phyloP scores from a whole-genome alignment of 2,797 vertebrate genomes.

The Gallirallus australis region DNA sequence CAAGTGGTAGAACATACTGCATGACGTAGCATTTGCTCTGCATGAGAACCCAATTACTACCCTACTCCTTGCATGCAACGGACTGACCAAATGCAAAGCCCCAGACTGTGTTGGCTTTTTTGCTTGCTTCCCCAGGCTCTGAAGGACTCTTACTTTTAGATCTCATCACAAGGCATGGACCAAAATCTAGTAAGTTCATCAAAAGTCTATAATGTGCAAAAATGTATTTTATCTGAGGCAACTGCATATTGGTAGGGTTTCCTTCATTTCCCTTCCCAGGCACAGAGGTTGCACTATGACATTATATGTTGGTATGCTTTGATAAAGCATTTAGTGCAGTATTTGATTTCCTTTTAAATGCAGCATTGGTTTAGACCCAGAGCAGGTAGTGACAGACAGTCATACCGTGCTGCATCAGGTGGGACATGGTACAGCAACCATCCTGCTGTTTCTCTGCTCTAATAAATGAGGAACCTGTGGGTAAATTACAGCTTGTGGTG shows the following conservation, averaged over 20 bases:
- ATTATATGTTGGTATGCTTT: not conserved
- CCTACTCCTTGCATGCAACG: not conserved
- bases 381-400: not conserved
- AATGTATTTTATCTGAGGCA: not conserved
- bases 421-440: not conserved
- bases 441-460: constrained; percentile 10
- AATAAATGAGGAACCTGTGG: constrained; percentile 20
- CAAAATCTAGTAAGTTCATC: not conserved
- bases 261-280: not conserved
- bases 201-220: not conserved
- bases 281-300: not conserved
- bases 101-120: not conserved
- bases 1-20: not conserved
- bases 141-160: not conserved
- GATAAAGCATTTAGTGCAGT: not conserved
- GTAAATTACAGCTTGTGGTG: constrained; percentile 49
- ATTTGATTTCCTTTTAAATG: not conserved
- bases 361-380: not conserved
- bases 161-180: not conserved
- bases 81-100: not conserved
- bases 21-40: not conserved
- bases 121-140: not conserved
- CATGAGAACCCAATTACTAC: no score
- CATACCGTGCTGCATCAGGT: not conserved
- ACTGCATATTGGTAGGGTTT: not conserved